Evolutionary conservation across 35 echinoderm and acorn worm species (phyloP), one percentile per base, ranked within the genome.

Genomic region (Strongylocentrotus purpuratus): DNA sequence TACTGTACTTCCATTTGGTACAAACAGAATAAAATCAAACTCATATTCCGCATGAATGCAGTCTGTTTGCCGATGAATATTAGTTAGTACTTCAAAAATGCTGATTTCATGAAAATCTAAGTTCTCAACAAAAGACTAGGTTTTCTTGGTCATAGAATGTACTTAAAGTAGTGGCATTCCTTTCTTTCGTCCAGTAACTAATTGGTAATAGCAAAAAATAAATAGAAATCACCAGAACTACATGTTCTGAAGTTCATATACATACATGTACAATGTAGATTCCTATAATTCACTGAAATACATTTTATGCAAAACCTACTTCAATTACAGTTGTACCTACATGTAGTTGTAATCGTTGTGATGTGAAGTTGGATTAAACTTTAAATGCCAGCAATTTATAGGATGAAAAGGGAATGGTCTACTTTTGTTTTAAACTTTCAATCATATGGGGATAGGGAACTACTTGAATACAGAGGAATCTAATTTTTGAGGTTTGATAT

Each of bases 1-100:
- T 78, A 78, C 25, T 78, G 65, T 78, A n/a, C 22, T 78, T 78
- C n/a, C 65, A 78, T 78, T 78, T 78, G 65, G 28, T 78, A n/a
- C 65, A 78, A 78, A 78, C 65, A 78, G 18, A 78, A n/a, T 59
- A 78, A 78, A 78, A 78, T 78, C 65, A 78, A 78, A 78, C 65
- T 78, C 65, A 78, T 8, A n/a, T 78, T 22, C 20, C 20, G 65
- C 4, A 7, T 78, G 1, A 78, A 78, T 78, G 65, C 65, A 78
- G 18, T 25, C 18, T 28, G 65, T 78, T n/a, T 22, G 28, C 65
- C 65, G 3, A 28, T 78, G 65, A 78, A 28, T 78, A 78, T 28
- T 78, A 28, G 20, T 78, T 78, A 78, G 65, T 78, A 78, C 65
- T 78, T 78, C 65, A 22, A 78, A 78, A 78, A 78, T 31, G 65